Conservation (phyloP, 2,113 vertebrate species). For the Triplophysa siluroides region DNA sequence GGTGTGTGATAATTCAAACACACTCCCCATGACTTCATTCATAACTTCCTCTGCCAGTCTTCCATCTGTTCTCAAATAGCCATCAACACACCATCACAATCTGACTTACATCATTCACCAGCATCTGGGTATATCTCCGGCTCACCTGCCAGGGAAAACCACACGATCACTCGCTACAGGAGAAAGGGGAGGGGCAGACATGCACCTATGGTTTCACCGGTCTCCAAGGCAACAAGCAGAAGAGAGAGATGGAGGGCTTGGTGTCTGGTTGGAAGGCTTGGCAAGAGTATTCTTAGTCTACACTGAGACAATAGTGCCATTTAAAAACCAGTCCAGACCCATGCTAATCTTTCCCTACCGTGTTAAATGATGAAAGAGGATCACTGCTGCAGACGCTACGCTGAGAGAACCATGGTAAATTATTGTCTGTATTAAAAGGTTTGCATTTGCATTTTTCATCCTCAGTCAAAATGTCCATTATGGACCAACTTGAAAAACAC, state of each 20-base stretch:
- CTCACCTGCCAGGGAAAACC: constrained; percentile 19
- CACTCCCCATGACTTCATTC: constrained; percentile 39
- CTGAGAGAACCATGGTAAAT: constrained; percentile 11
- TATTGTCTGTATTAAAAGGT: background rate
- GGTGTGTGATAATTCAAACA: constrained; percentile 37
- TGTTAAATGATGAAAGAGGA: constrained; percentile 15
- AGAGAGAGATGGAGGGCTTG: constrained; percentile 1
- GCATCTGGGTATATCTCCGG: constrained; percentile 9
- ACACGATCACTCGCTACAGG: constrained; percentile 4
- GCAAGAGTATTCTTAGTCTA: constrained; percentile 12
- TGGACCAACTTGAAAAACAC: no score
- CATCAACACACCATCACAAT: constrained; percentile 15
- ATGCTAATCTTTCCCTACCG: constrained; percentile 24
- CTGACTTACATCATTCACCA: constrained; percentile 33
- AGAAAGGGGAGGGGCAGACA: background rate
- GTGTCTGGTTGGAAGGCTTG: constrained; percentile 25
- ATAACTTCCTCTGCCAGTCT: constrained; percentile 24
- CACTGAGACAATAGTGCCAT: constrained; percentile 18
- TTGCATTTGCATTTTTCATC: background rate
- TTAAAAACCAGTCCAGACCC: constrained; percentile 14
- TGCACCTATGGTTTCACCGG: constrained; percentile 54
- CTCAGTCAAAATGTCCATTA: no score
- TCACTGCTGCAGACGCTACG: constrained; percentile 3
- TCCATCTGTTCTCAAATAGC: constrained; percentile 30
- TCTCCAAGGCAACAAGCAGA: constrained; percentile 63